Percentiles rank a stretch among this genome's conserved stretches.
Evolutionary conservation across 1,140 invertebrate species (phyloP).

Genomic region (Piezodorus guildinii): DNA sequence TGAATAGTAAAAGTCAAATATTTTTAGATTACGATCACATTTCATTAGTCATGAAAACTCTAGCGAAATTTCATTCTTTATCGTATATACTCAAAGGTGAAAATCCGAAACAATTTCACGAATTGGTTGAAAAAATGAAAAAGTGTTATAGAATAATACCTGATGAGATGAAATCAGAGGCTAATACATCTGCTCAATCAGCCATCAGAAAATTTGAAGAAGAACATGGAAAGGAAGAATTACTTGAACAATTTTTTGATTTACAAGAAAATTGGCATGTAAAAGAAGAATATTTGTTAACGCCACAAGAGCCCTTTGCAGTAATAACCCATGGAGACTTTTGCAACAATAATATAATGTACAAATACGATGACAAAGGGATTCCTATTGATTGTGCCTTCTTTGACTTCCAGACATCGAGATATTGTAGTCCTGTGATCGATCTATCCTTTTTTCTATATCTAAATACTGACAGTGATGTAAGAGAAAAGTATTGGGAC

Average conservation of each 20-base stretch:
- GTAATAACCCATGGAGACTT: constrained; percentile 43
- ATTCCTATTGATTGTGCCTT: constrained; percentile 30
- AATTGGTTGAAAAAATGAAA: constrained; percentile 27
- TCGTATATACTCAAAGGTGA: constrained; percentile 33
- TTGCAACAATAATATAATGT: constrained; percentile 44
- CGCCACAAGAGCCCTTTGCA: constrained; percentile 33
- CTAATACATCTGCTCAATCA: background rate
- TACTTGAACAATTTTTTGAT: background rate
- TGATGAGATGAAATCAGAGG: background rate
- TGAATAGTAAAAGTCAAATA: background rate
- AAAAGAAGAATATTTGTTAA: background rate
- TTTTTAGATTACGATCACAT: constrained; percentile 30
- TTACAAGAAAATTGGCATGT: background rate
- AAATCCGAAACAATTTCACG: constrained; percentile 29
- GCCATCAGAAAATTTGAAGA: constrained; percentile 8
- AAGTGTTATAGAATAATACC: constrained; percentile 23
- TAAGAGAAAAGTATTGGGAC: constrained; percentile 28
- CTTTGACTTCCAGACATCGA: constrained; percentile 34
- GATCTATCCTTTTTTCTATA: constrained; percentile 37
- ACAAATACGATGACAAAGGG: constrained; percentile 31
- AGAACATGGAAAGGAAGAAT: background rate
- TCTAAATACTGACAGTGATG: constrained; percentile 29
- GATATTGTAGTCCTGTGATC: constrained; percentile 32
- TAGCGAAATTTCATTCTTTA: constrained; percentile 35
- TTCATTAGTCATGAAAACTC: constrained; percentile 30